A percentile compares a stretch with the other conserved stretches of the same genome.
phyloP scores from a whole-genome alignment of 53 echinoderm and acorn worm species.

The Mesocentrotus franciscanus region DNA sequence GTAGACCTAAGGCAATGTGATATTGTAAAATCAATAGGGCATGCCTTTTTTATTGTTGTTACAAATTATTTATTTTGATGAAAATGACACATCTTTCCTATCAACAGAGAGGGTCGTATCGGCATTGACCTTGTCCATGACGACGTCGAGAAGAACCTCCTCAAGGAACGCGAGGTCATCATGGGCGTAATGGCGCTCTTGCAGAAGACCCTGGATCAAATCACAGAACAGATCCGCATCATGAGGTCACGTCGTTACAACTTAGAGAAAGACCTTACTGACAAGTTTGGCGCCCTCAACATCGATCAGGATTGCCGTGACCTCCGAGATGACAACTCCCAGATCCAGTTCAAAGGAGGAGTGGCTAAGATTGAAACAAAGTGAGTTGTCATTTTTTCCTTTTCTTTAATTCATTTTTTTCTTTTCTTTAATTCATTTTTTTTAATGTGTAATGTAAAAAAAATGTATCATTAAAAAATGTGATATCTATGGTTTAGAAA shows the following conservation, averaged over 20 bases:
- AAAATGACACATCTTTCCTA: not conserved
- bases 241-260: conserved; percentile 90
- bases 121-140: conserved; percentile 97
- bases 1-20: too few relatives aligned
- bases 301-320: conserved; percentile 93
- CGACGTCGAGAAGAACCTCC: conserved; percentile 93
- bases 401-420: not conserved
- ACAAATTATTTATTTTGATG: too few relatives aligned
- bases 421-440: not conserved
- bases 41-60: too few relatives aligned
- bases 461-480: too few relatives aligned
- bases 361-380: conserved; percentile 97
- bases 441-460: not conserved
- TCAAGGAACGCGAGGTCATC: conserved; percentile 89
- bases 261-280: conserved; percentile 94
- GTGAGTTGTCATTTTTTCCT: conserved; percentile 67
- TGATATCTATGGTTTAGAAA: too few relatives aligned
- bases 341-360: conserved; percentile 73
- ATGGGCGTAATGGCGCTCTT: conserved; percentile 93
- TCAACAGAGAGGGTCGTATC: conserved; percentile 81
- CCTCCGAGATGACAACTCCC: conserved; percentile 87
- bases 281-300: conserved; percentile 89
- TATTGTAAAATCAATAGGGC: too few relatives aligned
- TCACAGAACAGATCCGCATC: conserved; percentile 91
- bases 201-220: conserved; percentile 94